phyloP scores from a whole-genome alignment of 2,113 vertebrate genomes.

The Columba livia region DNA sequence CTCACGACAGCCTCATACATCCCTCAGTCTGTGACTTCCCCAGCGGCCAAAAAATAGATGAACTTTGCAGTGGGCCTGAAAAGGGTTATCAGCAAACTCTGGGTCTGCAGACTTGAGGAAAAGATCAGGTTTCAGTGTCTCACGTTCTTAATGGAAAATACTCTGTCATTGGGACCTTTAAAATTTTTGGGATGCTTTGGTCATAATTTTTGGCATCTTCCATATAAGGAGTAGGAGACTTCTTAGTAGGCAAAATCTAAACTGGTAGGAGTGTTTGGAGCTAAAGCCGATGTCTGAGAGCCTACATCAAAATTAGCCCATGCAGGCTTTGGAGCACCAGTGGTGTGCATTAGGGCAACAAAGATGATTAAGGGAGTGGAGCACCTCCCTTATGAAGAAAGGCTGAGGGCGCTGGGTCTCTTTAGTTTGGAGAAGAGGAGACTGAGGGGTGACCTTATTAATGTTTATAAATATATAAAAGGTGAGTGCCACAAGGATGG shows the following conservation, averaged over 20 bases:
- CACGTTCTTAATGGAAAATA: neutral
- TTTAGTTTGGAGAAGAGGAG: too few species aligned
- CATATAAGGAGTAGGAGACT: neutral
- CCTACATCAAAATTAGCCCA: fast-evolving
- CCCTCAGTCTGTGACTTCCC: conserved; percentile 8
- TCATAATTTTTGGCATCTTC: neutral
- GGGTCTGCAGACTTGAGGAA: neutral
- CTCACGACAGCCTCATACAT: neutral
- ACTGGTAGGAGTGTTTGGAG: neutral
- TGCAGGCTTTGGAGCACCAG: neutral
- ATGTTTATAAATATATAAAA: too few species aligned
- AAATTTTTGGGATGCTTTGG: neutral
- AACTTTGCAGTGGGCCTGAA: neutral
- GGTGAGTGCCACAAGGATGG: too few species aligned
- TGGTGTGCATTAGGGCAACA: too few species aligned
- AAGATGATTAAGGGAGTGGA: too few species aligned
- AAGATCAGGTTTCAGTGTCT: neutral
- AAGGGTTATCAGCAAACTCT: neutral
- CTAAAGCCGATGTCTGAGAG: neutral
- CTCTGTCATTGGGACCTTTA: neutral
- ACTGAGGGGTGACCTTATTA: too few species aligned
- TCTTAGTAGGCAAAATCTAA: neutral
- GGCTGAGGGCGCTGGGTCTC: too few species aligned
- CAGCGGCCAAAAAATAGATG: neutral
- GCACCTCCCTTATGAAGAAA: too few species aligned